phyloP scores from a whole-genome alignment of 2,113 vertebrate genomes.

The Copsychus sechellarum region DNA sequence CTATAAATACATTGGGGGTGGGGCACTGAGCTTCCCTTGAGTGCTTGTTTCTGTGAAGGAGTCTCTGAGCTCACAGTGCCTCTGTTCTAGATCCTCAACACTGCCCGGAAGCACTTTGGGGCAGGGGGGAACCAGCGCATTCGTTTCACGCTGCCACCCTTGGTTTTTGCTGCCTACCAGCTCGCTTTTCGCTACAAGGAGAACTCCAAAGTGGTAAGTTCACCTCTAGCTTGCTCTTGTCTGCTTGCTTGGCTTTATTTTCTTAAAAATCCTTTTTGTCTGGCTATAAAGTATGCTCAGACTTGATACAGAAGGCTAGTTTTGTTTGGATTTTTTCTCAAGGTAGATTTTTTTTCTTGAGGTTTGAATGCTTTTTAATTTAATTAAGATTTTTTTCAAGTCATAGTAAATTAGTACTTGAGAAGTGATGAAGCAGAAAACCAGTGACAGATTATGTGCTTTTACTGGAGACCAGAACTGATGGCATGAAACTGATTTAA shows the following conservation, averaged over 20 bases:
- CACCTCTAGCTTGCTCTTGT: not conserved
- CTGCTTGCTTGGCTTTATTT: not conserved
- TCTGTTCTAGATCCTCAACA: constrained; percentile 89
- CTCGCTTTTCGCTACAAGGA: constrained; percentile 97
- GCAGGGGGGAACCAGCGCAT: constrained; percentile 97
- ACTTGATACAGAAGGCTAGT: not conserved
- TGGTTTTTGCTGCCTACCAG: constrained; percentile 97
- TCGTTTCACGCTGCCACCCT: constrained; percentile 90
- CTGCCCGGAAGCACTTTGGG: constrained; percentile 96
- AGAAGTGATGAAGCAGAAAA: not conserved
- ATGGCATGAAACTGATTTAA: not conserved
- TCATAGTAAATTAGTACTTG: not conserved
- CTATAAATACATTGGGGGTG: accelerated
- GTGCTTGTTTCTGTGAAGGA: not conserved
- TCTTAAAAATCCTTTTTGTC: not conserved
- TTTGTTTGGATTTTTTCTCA: not conserved
- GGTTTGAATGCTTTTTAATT: not conserved
- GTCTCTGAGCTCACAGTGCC: not conserved
- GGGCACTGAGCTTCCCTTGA: not conserved
- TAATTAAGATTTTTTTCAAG: not conserved
- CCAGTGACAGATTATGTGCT: not conserved
- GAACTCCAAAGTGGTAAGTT: constrained; percentile 86
- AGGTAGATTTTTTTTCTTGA: not conserved
- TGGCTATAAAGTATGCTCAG: not conserved
- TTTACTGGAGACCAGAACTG: not conserved